Evolutionary conservation across 2,888 invertebrate species (phyloP).

Genomic region (Eudemis profundana): DNA sequence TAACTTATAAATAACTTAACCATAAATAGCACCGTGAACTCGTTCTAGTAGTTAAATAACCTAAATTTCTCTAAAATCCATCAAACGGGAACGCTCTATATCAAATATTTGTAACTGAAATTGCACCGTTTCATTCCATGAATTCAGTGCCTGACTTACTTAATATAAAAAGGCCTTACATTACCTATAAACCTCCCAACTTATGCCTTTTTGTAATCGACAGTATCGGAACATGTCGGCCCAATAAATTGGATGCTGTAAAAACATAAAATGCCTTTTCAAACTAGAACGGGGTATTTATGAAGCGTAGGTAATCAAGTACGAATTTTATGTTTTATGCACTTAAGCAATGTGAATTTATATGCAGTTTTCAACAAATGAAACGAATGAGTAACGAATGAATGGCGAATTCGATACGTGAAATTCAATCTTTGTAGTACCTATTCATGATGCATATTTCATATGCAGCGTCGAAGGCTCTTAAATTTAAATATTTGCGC

Average conservation of each 20-base stretch:
- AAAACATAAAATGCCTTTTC: background rate
- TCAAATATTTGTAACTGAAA: slow-evolving; percentile 33
- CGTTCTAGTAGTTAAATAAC: background rate
- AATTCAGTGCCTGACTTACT: slow-evolving; percentile 6
- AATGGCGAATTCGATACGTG: too few species aligned
- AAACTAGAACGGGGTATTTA: background rate
- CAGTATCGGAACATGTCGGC: background rate
- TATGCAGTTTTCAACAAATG: background rate
- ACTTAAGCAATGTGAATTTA: background rate
- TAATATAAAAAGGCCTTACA: background rate
- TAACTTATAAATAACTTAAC: background rate
- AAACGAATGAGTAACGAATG: background rate
- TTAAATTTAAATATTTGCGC: too few species aligned
- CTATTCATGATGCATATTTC: too few species aligned
- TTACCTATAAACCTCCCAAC: background rate
- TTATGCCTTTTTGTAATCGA: background rate
- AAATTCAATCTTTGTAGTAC: too few species aligned
- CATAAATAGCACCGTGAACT: background rate
- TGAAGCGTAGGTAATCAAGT: background rate
- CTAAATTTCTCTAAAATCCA: slow-evolving; percentile 4
- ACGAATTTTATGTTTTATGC: background rate
- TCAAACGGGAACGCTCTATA: slow-evolving; percentile 3
- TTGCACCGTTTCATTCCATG: slow-evolving; percentile 12
- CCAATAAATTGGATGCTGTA: slow-evolving; percentile 11
- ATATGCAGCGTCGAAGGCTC: too few species aligned